phyloP scores from a whole-genome alignment of 2,797 vertebrate species.

The Falco peregrinus region DNA sequence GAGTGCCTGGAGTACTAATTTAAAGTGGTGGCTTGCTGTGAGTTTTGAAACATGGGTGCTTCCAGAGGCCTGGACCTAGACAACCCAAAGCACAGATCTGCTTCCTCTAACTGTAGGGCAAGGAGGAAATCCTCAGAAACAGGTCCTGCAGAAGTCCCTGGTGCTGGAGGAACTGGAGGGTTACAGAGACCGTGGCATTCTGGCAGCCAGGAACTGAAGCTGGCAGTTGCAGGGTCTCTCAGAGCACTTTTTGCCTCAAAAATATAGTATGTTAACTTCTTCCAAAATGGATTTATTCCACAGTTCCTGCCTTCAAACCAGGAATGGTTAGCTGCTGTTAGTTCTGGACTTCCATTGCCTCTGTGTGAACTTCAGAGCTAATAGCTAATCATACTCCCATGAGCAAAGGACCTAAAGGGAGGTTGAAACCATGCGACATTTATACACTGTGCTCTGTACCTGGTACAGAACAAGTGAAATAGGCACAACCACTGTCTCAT shows the following conservation, averaged over 20 bases:
- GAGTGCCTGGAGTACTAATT: neutral
- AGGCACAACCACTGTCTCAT: fast-evolving
- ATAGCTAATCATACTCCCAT: neutral
- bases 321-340: neutral
- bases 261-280: neutral
- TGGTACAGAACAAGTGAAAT: neutral
- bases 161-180: neutral
- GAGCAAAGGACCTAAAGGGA: neutral
- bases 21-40: neutral
- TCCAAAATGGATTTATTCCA: neutral
- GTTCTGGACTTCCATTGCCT: neutral
- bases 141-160: neutral
- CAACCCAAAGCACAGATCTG: neutral
- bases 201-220: neutral
- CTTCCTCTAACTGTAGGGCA: neutral
- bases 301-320: neutral
- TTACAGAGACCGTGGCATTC: neutral
- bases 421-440: neutral
- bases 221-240: neutral
- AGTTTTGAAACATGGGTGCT: neutral
- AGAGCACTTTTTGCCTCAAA: neutral
- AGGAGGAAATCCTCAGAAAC: neutral
- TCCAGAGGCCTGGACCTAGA: neutral
- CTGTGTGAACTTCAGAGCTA: neutral
- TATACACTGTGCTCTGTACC: neutral